phyloP scores from a whole-genome alignment of 2,888 invertebrate genomes.

The Cryptus armator region DNA sequence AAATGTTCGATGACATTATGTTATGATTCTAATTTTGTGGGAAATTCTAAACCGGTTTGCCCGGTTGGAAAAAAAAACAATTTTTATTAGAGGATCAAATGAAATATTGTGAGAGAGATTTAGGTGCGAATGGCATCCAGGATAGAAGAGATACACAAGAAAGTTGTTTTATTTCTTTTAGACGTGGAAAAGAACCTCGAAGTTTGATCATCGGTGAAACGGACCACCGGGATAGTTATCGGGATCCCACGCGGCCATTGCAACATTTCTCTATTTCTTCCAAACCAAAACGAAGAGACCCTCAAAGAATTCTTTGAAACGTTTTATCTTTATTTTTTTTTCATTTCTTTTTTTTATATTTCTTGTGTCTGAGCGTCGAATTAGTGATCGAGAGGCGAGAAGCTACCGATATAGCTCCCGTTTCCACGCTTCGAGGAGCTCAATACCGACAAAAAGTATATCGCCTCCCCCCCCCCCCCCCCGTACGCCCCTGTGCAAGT shows the following conservation, averaged over 20 bases:
- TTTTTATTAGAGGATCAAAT: background rate
- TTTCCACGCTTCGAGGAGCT: conserved; percentile 68
- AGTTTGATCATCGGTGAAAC: conserved; percentile 20
- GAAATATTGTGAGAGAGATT: conserved; percentile 33
- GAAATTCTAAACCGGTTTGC: no score
- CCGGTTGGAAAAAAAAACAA: no score
- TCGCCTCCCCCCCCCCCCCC: conserved; percentile 5
- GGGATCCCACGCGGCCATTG: conserved; percentile 64
- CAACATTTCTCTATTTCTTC: conserved; percentile 38
- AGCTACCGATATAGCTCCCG: conserved; percentile 47
- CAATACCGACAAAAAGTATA: conserved; percentile 56
- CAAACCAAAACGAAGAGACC: conserved; percentile 32
- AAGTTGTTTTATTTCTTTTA: conserved; percentile 9
- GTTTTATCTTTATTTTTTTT: conserved; percentile 31
- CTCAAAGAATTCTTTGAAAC: conserved; percentile 48
- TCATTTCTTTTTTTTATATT: background rate
- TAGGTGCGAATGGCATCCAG: background rate
- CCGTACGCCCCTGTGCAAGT: conserved; percentile 3
- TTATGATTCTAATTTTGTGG: no score
- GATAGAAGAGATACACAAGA: background rate
- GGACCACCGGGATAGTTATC: conserved; percentile 70
- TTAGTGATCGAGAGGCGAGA: conserved; percentile 56
- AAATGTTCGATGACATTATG: no score
- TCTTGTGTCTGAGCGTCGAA: conserved; percentile 53
- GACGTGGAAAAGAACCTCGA: conserved; percentile 20